These are phyloP conservation scores for Cephus sareptanus DNA, from an alignment of 2,888 invertebrate species.

Conservation along the genomic window DNA sequence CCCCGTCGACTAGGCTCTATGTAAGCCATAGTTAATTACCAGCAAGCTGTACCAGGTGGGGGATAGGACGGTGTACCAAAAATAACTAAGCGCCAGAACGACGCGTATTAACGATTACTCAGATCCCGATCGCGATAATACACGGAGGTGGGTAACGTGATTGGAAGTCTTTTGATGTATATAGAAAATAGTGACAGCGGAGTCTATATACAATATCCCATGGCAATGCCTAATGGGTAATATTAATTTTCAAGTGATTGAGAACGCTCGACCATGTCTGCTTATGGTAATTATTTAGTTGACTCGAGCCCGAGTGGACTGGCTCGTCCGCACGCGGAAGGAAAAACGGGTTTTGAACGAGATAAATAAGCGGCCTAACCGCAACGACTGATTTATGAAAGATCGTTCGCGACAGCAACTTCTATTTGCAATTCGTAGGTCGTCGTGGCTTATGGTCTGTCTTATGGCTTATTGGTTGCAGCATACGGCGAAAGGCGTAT, in stretches of 20 bases:
- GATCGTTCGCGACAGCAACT: background rate
- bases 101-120: background rate
- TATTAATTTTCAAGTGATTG: background rate
- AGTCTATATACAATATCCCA: background rate
- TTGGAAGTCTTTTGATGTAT: too few species aligned
- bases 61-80: background rate
- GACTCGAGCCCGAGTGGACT: background rate
- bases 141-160: too few species aligned
- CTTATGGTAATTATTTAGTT: background rate
- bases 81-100: background rate
- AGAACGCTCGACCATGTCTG: background rate
- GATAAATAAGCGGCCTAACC: constrained; percentile 1
- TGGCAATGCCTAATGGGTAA: background rate
- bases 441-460: background rate
- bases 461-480: background rate
- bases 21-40: constrained; percentile 58
- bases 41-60: constrained; percentile 42
- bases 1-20: constrained; percentile 41
- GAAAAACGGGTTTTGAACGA: background rate
- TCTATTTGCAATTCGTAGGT: constrained; percentile 4
- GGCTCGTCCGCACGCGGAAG: background rate
- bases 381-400: constrained; percentile 1
- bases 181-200: too few species aligned
- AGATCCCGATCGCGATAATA: too few species aligned
- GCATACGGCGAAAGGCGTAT: background rate